Conservation (phyloP, 2,797 vertebrate genomes). For the Oryzias sinensis region DNA sequence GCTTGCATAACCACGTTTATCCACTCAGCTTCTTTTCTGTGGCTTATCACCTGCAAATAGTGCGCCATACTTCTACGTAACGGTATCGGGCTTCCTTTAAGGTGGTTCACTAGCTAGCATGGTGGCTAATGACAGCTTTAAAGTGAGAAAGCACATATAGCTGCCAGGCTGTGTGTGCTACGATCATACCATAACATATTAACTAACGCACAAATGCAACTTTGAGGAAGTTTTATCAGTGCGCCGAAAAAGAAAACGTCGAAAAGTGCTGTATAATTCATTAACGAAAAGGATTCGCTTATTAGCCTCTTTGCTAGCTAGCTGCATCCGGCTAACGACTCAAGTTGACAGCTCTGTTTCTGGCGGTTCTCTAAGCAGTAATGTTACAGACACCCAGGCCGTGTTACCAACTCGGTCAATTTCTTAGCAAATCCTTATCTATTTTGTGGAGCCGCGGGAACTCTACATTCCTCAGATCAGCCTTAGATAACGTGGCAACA, state of each 20-base stretch:
- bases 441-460: conserved; percentile 34
- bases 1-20: conserved; percentile 42
- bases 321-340: conserved; percentile 43
- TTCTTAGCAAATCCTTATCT: conserved; percentile 42
- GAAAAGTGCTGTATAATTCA: conserved; percentile 3
- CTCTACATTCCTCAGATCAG: conserved; percentile 35
- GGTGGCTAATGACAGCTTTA: conserved; percentile 34
- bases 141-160: conserved; percentile 18
- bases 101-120: conserved; percentile 45
- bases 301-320: conserved; percentile 57
- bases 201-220: not conserved
- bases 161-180: not conserved
- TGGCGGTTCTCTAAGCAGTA: conserved; percentile 6
- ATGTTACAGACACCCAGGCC: conserved; percentile 13
- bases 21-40: conserved; percentile 24
- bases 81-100: conserved; percentile 36
- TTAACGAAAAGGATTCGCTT: conserved; percentile 41
- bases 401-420: conserved; percentile 9
- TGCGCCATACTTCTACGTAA: conserved; percentile 39
- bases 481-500: conserved; percentile 47
- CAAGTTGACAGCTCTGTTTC: conserved; percentile 50
- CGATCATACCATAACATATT: not conserved
- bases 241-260: not conserved
- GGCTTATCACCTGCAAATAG: conserved; percentile 39
- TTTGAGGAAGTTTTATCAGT: not conserved